These are phyloP conservation scores for Muscicapa adusta DNA, from an alignment of 2,113 vertebrate species.

Conservation along the genomic window DNA sequence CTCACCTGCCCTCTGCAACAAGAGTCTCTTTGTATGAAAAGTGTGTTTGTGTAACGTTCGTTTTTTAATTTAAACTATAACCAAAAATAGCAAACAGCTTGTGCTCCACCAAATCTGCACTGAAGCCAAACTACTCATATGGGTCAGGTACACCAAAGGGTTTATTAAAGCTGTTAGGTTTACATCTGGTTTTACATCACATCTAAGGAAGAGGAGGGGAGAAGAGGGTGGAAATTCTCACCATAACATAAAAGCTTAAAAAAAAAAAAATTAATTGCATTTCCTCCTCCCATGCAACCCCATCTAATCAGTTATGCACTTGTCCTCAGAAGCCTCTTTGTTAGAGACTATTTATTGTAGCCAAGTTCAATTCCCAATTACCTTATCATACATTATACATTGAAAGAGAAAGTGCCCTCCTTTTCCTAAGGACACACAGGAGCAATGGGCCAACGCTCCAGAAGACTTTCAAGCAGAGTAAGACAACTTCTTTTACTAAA, in stretches of 20 bases:
- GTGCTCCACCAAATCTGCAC: background rate
- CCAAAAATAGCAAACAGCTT: background rate
- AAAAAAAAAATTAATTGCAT: background rate
- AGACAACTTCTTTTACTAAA: background rate
- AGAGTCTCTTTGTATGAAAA: slow-evolving; percentile 46
- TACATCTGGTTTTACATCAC: background rate
- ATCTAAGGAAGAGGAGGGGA: background rate
- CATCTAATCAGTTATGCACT: background rate
- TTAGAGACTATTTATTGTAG: background rate
- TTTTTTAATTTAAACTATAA: slow-evolving; percentile 14
- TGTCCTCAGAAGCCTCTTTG: background rate
- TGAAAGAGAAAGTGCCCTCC: background rate
- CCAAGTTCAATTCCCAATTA: background rate
- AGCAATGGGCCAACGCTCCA: background rate
- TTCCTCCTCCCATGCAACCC: background rate
- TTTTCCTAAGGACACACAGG: background rate
- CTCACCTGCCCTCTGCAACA: slow-evolving; percentile 51
- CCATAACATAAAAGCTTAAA: background rate
- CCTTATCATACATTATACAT: fast-evolving
- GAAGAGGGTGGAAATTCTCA: background rate
- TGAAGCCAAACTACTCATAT: background rate
- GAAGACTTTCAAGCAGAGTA: background rate
- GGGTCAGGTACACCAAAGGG: background rate
- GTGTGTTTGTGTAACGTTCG: background rate
- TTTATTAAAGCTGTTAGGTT: background rate